Percentiles rank a stretch among this genome's conserved stretches.
These are phyloP conservation scores for Cosmia trapezina DNA, from an alignment of 2,888 invertebrate genomes.

Conservation along the genomic window DNA sequence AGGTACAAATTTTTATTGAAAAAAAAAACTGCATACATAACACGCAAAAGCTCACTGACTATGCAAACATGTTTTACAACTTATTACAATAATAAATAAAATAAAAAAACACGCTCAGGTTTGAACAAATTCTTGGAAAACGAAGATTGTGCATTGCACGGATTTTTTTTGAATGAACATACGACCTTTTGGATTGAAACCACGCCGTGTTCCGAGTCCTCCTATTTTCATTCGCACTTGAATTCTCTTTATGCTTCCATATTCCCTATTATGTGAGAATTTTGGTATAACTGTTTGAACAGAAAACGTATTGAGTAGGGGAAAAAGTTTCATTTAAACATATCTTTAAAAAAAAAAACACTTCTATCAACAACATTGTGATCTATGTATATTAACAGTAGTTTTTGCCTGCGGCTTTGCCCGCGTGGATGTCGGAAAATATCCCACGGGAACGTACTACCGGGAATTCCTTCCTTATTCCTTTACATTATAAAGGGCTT, in stretches of 20 bases:
- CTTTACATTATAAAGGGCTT: no score
- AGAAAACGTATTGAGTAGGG: neutral
- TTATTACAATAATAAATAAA: no score
- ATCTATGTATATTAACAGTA: no score
- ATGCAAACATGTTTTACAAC: constrained; percentile 52
- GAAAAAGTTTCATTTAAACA: no score
- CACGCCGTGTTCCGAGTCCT: constrained; percentile 37
- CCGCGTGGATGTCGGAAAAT: no score
- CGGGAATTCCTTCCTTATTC: no score
- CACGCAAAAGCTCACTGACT: constrained; percentile 27
- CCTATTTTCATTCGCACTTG: constrained; percentile 54
- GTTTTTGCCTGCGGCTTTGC: no score
- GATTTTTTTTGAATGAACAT: neutral
- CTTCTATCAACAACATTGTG: no score
- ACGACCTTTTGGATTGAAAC: neutral
- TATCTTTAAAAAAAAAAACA: no score
- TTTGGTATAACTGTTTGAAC: neutral
- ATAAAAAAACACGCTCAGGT: no score
- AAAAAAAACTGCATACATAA: constrained; percentile 25
- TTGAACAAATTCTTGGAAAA: neutral
- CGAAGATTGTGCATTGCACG: neutral
- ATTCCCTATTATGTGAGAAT: neutral
- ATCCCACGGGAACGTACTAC: no score
- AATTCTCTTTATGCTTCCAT: constrained; percentile 9
- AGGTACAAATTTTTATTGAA: constrained; percentile 49